Conservation (phyloP, 2,888 invertebrate species). For the Rhogogaster chlorosoma region DNA sequence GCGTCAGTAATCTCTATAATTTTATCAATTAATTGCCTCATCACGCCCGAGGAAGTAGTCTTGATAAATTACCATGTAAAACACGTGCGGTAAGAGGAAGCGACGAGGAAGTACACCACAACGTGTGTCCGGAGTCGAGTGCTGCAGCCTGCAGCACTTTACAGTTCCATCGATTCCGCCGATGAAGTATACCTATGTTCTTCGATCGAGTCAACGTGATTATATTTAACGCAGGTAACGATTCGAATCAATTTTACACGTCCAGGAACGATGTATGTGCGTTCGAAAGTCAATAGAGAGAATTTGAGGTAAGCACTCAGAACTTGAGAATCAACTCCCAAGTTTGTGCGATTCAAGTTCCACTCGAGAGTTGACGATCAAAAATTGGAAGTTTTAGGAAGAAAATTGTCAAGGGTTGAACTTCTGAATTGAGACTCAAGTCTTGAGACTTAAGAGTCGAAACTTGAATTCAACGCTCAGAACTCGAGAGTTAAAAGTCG, state of each 20-base stretch:
- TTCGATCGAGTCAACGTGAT: background rate
- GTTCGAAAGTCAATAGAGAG: too few relatives aligned
- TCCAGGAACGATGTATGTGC: too few relatives aligned
- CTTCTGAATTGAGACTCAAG: background rate
- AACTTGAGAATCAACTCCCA: background rate
- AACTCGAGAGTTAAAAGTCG: background rate
- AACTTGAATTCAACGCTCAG: background rate
- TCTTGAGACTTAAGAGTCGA: background rate
- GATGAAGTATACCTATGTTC: background rate
- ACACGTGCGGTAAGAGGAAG: slow-evolving; percentile 17
- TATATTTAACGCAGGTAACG: background rate
- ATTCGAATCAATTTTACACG: background rate
- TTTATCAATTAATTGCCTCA: background rate
- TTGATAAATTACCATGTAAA: background rate
- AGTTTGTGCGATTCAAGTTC: too few relatives aligned
- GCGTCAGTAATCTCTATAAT: background rate
- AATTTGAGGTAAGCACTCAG: too few relatives aligned
- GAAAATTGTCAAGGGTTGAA: background rate
- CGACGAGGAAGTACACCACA: background rate
- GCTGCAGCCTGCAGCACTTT: background rate
- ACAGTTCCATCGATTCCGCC: background rate
- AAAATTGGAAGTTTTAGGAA: background rate
- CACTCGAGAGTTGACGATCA: background rate
- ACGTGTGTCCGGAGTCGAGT: slow-evolving; percentile 19
- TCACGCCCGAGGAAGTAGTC: background rate